Evolutionary conservation across 2,888 invertebrate genomes (phyloP).

Genomic region (Drosophila aldrichi): DNA sequence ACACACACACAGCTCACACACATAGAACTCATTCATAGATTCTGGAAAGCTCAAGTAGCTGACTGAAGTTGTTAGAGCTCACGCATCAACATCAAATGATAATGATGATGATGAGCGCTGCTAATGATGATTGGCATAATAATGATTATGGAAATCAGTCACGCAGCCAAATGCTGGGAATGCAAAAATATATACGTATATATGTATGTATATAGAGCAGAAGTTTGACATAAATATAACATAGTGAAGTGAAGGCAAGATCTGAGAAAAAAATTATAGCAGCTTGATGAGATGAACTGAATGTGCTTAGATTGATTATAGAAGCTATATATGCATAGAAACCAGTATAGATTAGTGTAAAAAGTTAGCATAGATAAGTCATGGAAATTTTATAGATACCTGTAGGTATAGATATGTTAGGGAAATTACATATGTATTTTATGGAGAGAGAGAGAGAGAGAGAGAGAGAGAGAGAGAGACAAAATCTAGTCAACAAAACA

Average conservation of each 20-base stretch:
- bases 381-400: neutral
- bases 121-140: constrained; percentile 6
- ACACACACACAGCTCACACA: neutral
- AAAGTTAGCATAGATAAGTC: neutral
- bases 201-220: neutral
- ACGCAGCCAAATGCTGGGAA: constrained; percentile 24
- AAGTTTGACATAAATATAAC: neutral
- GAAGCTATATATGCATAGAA: neutral
- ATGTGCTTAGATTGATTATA: neutral
- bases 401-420: too few species aligned
- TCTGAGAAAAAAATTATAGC: neutral
- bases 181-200: neutral
- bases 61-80: constrained; percentile 11
- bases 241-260: neutral
- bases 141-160: constrained; percentile 23
- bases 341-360: neutral
- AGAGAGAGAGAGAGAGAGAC: too few species aligned
- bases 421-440: too few species aligned
- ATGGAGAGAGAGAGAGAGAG: too few species aligned
- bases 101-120: neutral
- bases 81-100: constrained; percentile 9
- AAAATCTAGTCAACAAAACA: too few species aligned
- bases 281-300: neutral
- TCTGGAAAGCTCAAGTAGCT: constrained; percentile 23
- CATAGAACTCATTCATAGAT: constrained; percentile 21